Conservation (phyloP, 2,113 vertebrate species). For the Trachemys scripta region DNA sequence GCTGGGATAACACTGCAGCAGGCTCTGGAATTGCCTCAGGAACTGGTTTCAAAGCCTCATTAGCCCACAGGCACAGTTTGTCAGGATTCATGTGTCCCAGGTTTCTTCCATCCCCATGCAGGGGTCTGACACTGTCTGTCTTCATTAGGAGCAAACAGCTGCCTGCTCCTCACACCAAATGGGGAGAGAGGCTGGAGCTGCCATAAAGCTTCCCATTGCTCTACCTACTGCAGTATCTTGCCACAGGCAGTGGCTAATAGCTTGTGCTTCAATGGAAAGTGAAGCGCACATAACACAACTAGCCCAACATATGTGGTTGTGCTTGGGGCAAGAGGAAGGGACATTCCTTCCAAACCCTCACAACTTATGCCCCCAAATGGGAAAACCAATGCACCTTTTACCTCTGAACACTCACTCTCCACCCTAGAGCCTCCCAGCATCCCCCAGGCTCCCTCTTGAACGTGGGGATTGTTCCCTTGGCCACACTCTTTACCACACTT, state of each 20-base stretch:
- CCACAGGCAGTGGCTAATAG: background rate
- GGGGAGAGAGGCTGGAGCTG: rapidly evolving
- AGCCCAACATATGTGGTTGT: background rate
- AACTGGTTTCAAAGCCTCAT: background rate
- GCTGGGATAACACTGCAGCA: background rate
- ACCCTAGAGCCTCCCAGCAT: background rate
- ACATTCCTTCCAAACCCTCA: background rate
- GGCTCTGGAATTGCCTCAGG: background rate
- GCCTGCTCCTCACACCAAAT: background rate
- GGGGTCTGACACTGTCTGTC: background rate
- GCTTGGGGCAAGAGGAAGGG: background rate
- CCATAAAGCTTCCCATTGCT: background rate
- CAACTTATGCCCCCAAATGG: background rate
- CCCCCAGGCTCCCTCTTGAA: background rate
- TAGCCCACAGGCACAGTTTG: background rate
- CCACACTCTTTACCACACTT: background rate
- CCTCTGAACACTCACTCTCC: background rate
- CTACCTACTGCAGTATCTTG: background rate
- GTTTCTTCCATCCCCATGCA: background rate
- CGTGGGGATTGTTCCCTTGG: background rate
- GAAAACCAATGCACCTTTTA: background rate
- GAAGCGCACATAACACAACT: background rate
- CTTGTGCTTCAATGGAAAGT: background rate
- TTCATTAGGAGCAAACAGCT: background rate
- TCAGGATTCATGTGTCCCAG: background rate